Evolutionary conservation across 2,888 invertebrate genomes (phyloP).

Genomic region (Lacanobia oleracea): DNA sequence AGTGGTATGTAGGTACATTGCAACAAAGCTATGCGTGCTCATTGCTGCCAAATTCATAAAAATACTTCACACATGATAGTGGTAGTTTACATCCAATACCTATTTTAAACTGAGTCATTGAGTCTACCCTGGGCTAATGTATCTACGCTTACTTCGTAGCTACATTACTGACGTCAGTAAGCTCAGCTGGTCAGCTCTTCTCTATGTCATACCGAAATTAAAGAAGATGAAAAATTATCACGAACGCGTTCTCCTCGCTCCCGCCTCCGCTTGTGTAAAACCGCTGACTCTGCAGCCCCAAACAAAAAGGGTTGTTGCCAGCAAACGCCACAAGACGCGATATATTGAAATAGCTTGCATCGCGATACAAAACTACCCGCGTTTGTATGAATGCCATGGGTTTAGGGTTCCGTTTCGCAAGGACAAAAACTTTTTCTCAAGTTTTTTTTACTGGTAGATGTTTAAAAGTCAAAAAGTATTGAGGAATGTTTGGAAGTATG

Average conservation of each 20-base stretch:
- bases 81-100: too few relatives aligned
- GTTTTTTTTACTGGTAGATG: neutral
- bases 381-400: slow-evolving; percentile 7
- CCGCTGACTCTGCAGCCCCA: slow-evolving; percentile 34
- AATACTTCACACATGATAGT: too few relatives aligned
- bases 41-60: too few relatives aligned
- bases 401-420: slow-evolving; percentile 20
- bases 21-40: too few relatives aligned
- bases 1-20: too few relatives aligned
- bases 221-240: neutral
- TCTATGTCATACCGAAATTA: neutral
- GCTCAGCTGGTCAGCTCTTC: too few relatives aligned
- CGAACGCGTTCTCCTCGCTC: neutral
- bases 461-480: too few relatives aligned
- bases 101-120: neutral
- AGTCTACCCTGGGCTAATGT: too few relatives aligned
- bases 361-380: slow-evolving; percentile 33
- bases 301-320: slow-evolving; percentile 49
- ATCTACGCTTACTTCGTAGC: too few relatives aligned
- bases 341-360: slow-evolving; percentile 64
- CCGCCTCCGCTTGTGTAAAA: slow-evolving; percentile 6
- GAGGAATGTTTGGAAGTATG: too few relatives aligned
- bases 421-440: neutral
- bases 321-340: slow-evolving; percentile 48
- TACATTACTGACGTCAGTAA: too few relatives aligned